phyloP scores from a whole-genome alignment of 2,797 vertebrate genomes.

The Gobio occitaniae region DNA sequence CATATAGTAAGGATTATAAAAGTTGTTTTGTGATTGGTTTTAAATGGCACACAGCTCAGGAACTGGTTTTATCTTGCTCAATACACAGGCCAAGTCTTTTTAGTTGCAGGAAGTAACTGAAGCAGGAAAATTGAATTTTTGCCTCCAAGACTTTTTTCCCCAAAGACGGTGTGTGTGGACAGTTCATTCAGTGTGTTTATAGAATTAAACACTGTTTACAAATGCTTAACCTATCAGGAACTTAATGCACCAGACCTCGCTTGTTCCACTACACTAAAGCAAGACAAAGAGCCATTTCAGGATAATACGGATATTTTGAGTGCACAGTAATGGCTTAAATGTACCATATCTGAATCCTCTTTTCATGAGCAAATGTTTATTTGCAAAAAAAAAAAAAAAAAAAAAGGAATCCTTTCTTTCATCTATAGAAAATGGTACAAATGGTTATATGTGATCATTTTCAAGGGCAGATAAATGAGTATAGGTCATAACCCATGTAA shows the following conservation, averaged over 20 bases:
- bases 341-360: slow-evolving; percentile 1
- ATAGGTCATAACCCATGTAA: slow-evolving; percentile 46
- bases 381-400: not conserved
- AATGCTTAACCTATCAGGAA: slow-evolving; percentile 49
- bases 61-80: slow-evolving; percentile 56
- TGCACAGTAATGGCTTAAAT: slow-evolving; percentile 20
- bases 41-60: slow-evolving; percentile 49
- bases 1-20: slow-evolving; percentile 43
- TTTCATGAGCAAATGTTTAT: not conserved
- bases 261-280: slow-evolving; percentile 28
- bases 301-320: slow-evolving; percentile 17
- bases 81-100: slow-evolving; percentile 52
- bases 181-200: slow-evolving; percentile 51
- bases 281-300: slow-evolving; percentile 17
- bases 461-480: slow-evolving; percentile 45
- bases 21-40: slow-evolving; percentile 53
- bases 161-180: slow-evolving; percentile 53
- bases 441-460: slow-evolving; percentile 15
- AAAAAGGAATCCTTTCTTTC: not conserved
- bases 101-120: slow-evolving; percentile 52
- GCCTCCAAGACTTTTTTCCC: slow-evolving; percentile 46
- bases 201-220: slow-evolving; percentile 59
- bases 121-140: slow-evolving; percentile 62
- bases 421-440: slow-evolving; percentile 11
- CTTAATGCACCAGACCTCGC: slow-evolving; percentile 34